Percentiles rank a stretch among this genome's conserved stretches.
These are phyloP conservation scores for Meriones psammophilus DNA, from an alignment of 2,797 vertebrate genomes.

Conservation along the genomic window DNA sequence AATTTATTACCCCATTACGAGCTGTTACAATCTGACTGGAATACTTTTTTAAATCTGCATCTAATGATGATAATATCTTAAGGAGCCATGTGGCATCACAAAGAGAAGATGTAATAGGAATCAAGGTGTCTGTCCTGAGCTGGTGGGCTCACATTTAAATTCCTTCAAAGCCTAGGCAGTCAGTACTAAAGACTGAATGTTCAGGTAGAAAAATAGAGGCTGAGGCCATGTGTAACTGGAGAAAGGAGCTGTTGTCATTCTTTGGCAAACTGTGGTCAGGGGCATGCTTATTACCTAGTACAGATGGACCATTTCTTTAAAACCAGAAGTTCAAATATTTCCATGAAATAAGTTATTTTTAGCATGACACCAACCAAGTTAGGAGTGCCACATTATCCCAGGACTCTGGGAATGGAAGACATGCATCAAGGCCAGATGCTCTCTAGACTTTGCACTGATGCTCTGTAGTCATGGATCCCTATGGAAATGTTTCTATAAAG, in stretches of 20 bases:
- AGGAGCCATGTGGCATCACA: neutral
- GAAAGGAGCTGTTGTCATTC: neutral
- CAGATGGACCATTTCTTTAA: neutral
- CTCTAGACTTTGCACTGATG: neutral
- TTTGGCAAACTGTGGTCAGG: neutral
- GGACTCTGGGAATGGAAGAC: neutral
- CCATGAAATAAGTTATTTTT: constrained; percentile 37
- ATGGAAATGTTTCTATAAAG: constrained; percentile 34
- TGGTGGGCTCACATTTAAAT: neutral
- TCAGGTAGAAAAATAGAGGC: neutral
- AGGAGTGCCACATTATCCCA: neutral
- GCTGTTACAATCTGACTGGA: constrained; percentile 21
- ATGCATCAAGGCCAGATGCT: neutral
- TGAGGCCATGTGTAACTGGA: neutral
- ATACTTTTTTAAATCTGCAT: neutral
- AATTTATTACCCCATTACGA: neutral
- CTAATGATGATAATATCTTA: constrained; percentile 8
- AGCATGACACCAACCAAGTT: constrained; percentile 19
- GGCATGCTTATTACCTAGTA: neutral
- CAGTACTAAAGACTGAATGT: neutral
- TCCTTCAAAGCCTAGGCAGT: neutral
- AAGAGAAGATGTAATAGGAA: constrained; percentile 34
- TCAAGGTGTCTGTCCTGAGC: constrained; percentile 29
- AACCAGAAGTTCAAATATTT: constrained; percentile 15
- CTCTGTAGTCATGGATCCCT: neutral